Evolutionary conservation across 2,888 invertebrate genomes (phyloP), one percentile per base, ranked within the genome.

Genomic region (Drosophila quinaria): DNA sequence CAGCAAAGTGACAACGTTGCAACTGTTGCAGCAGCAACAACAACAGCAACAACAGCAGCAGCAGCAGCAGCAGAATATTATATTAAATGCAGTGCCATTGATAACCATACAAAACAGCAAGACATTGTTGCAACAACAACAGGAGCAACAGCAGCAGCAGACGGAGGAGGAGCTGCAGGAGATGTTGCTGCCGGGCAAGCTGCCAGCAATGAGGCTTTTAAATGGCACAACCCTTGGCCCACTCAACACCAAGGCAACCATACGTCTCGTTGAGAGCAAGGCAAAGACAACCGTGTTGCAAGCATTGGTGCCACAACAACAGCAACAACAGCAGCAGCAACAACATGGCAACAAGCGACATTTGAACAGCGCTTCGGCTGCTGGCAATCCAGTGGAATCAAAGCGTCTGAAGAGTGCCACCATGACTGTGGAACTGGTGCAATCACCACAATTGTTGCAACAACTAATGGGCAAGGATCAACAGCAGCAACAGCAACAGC

Each of bases 401-500:
- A 92, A 92, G 78, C 91, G 92, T 60, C 70, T 91, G 61, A 92
- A 91, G 85, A 91, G 91, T 75, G 77, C 70, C 42, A 69, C 86
- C 39, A 60, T 84, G 55, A 70, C 62, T 37, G 82, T 87, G 22
- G 92, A 92, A 51, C 77, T 90, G 51, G 80, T 90, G 79, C 90
- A 90, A 52, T 87, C 93, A 31, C 90, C 94, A 5, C 94, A 95
- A 83, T 91, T 95, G 47, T 82, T 95, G 25, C 95, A 95, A 70
- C 95, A 95, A 81, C 90, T 95, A 49, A 95, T 95, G 84, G 94
- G 94, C 66, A 93, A 93, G 75, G 93, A 90, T 46, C 81, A 87
- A n/a, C 84, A 82, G 44, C 82, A 95, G 78, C 90, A 93, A 70
- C 93, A 90, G 31, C 81, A 85, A 19, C 81, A 80, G 22, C 80